Conservation (phyloP, 2,797 vertebrate genomes). For the Hypotaenidia philippensis region DNA sequence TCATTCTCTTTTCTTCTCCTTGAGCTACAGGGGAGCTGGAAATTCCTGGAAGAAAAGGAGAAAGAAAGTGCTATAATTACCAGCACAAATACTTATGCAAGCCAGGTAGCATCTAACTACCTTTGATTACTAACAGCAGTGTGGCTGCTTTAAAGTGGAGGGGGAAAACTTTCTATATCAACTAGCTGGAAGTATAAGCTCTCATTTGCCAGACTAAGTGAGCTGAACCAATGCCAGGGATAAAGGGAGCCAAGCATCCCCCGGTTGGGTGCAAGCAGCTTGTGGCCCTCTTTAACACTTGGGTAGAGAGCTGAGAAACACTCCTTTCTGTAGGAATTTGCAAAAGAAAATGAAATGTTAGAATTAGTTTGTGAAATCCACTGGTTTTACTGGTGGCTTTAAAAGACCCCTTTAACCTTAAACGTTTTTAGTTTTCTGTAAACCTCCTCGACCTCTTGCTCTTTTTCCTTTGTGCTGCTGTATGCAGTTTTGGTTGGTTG, state of each 20-base stretch:
- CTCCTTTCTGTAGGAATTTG: not conserved
- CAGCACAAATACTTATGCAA: not conserved
- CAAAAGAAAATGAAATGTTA: not conserved
- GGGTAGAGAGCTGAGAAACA: not conserved
- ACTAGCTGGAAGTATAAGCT: not conserved
- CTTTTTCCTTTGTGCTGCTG: not conserved
- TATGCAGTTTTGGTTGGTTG: not conserved
- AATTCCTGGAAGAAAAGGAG: not conserved
- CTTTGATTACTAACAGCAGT: not conserved
- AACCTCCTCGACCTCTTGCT: not conserved
- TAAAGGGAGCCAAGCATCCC: accelerated
- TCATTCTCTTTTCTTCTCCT: not conserved
- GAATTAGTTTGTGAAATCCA: not conserved
- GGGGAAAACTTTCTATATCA: not conserved
- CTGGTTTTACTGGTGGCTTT: not conserved
- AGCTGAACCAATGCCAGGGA: not conserved
- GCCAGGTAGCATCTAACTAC: not conserved
- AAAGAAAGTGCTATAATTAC: not conserved
- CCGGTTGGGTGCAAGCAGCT: not conserved
- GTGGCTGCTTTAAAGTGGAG: not conserved
- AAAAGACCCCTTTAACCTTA: not conserved
- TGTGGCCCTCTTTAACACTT: not conserved
- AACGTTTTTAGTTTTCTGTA: not conserved
- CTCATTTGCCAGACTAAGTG: not conserved
- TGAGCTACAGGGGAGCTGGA: not conserved